Evolutionary conservation across 2,113 vertebrate genomes (phyloP), one percentile per base, ranked within the genome.

Genomic region (Carettochelys insculpta): DNA sequence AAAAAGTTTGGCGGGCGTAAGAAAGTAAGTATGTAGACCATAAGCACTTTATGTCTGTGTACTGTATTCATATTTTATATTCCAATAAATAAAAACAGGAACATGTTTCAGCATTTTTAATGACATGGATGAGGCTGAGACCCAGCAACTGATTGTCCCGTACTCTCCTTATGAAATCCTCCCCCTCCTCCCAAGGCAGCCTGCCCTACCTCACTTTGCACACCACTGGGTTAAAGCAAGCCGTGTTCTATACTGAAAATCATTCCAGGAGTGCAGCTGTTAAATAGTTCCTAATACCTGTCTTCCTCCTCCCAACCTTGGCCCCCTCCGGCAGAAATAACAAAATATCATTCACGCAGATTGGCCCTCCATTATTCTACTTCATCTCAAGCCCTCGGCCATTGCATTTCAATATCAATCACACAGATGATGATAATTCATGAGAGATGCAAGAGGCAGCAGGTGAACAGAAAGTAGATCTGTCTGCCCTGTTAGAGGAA

Each of bases 321-420:
- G 14, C n/a, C 90, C n/a, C 10, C 51, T 87, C 53, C 16, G 48
- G 4, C 1, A 31, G 48, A 89, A 92, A 94, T 81, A 54, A 93
- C 89, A 79, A 48, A 78, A 82, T 51, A 47, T 52, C 89, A 51
- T 92, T 91, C 68, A 34, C 43, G n/a, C 58, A 54, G 58, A 93
- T 87, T 0, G 3, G n/a, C 77, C 90, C 86, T 85, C 86, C 84
- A 83, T 50, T 38, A 80, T 84, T 87, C 89, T n/a, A 45, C 56
- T 45, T 83, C 80, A 53, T 77, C 53, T 95, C n/a, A 83, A 22
- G 94, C 45, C 65, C 83, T 73, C 20, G 7, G 58, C 73, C 79
- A 56, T 95, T 97, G 90, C 80, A 94, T 95, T 96, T 94, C 75
- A 91, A 96, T 96, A 96, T 92, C 2, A 58, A 89, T 95, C 78